Base-by-base conservation (phyloP, 2,113 vertebrate genomes). In the Cephalophus harveyi region DNA sequence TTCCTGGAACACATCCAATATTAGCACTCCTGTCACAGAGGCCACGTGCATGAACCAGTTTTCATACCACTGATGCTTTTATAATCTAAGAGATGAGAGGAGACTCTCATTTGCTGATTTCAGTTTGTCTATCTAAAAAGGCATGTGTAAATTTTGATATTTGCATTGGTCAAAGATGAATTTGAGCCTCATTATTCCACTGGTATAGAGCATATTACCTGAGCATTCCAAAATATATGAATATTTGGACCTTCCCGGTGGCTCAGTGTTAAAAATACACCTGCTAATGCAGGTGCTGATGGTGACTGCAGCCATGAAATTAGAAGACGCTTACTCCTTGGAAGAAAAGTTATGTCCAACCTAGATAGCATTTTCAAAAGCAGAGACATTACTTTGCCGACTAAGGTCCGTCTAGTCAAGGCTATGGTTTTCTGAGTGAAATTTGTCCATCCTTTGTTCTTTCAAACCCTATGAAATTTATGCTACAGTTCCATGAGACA, bases 11-110 rank as follows among this genome's bases (percentile, higher is more conserved):
- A 50, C 76, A 50, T 19, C 15, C 15, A 79, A 48, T 17, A 5
- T 30, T 50, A 79, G 46, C 27, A 19, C 0, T 5, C 27, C 46
- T 30, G 7, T 79, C 76, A 79, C 8, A 79, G 21, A 50, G 2
- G 2, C 2, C 76, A 79, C 0, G 15, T 50, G 27, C 0, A 0
- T 17, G 15, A 0, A 0, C 7, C 27, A 16, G 2, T 17, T 79
- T 79, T 28, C 0, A 46, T 48, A 43, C 76, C 43, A 17, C 23
- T 16, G 14, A 30, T 16, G 46, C 14, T 48, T 79, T 48, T 28
- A 30, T 48, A 48, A 79, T 9, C 43, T 28, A 30, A 79, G 27
- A 48, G 7, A 79, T 48, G 76, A 48, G 14, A 9, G 76, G 0
- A 48, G 43, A 30, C 6, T 28, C 25, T 48, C 76, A 30, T 9